Evolutionary conservation across 2,797 vertebrate species (phyloP).

Genomic region (Gastrophryne carolinensis): DNA sequence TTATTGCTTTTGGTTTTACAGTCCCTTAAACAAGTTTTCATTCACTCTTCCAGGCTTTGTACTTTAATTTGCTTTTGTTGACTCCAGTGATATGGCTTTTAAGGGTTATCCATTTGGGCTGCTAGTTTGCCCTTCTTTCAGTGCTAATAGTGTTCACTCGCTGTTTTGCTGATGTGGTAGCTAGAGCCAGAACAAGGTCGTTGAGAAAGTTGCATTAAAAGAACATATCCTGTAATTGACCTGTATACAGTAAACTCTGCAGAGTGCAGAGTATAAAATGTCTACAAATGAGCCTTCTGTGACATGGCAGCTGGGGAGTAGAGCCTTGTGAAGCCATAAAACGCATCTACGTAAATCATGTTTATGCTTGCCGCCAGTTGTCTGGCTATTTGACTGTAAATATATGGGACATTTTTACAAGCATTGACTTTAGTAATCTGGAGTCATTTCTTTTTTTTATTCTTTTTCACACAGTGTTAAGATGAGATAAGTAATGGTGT

Average conservation of each 20-base stretch:
- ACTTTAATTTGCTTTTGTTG: no score
- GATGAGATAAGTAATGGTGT: slow-evolving; percentile 2
- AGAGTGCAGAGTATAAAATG: slow-evolving; percentile 21
- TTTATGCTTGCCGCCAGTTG: slow-evolving; percentile 32
- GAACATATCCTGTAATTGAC: slow-evolving; percentile 18
- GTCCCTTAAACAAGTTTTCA: no score
- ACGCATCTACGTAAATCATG: slow-evolving; percentile 30
- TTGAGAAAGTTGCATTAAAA: slow-evolving; percentile 29
- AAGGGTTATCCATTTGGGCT: slow-evolving; percentile 41
- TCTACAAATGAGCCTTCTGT: slow-evolving; percentile 35
- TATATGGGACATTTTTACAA: slow-evolving; percentile 38
- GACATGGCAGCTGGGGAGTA: slow-evolving; percentile 31
- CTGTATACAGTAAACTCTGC: slow-evolving; percentile 1
- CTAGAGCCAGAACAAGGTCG: slow-evolving; percentile 13
- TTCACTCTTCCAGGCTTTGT: no score
- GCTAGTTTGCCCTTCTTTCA: slow-evolving; percentile 31
- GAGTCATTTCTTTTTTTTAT: slow-evolving; percentile 7
- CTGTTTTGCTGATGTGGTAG: slow-evolving; percentile 24
- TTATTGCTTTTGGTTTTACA: no score
- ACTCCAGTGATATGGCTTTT: no score
- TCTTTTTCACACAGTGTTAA: neutral
- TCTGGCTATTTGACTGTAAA: slow-evolving; percentile 41
- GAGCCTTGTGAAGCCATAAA: slow-evolving; percentile 14
- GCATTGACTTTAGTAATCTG: slow-evolving; percentile 10
- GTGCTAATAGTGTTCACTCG: slow-evolving; percentile 12